Evolutionary conservation across 2,797 vertebrate genomes (phyloP).

Genomic region (Enteromius anoplus): DNA sequence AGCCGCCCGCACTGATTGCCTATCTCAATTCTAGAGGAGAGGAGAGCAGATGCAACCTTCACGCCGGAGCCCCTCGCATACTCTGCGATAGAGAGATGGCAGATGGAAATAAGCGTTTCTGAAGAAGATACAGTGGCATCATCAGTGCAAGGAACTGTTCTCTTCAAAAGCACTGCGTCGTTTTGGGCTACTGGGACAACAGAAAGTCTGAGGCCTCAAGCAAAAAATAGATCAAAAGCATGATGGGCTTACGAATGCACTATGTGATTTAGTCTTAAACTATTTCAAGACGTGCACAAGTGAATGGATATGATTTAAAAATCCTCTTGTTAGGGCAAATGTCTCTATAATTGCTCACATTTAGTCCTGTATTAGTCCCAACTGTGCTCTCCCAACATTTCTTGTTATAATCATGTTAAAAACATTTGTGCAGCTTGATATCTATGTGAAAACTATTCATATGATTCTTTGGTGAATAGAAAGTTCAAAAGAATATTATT

Average conservation of each 20-base stretch:
- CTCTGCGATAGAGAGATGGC: slow-evolving; percentile 41
- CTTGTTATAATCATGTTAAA: not conserved
- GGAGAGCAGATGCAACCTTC: slow-evolving; percentile 58
- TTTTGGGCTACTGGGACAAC: slow-evolving; percentile 17
- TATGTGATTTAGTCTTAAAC: not conserved
- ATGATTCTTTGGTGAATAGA: not conserved
- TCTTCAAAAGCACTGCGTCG: not conserved
- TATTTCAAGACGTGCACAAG: not conserved
- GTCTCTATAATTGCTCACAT: not conserved
- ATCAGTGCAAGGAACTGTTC: not conserved
- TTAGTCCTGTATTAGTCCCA: not conserved
- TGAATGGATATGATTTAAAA: not conserved
- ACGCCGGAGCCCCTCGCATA: slow-evolving; percentile 26
- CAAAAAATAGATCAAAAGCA: not conserved
- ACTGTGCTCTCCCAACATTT: not conserved
- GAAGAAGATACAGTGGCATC: slow-evolving; percentile 30
- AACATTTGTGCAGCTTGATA: not conserved
- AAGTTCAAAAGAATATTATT: not conserved
- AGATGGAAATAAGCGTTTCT: slow-evolving; percentile 33
- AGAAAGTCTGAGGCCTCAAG: not conserved
- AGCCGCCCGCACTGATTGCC: slow-evolving; percentile 53
- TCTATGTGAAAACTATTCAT: not conserved
- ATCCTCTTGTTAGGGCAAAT: not conserved
- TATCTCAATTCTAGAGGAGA: slow-evolving; percentile 45
- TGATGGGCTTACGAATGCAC: not conserved